Percentiles rank a stretch among this genome's conserved stretches.
Evolutionary conservation across 2,888 invertebrate species (phyloP).

Genomic region (Ophion obscuratus): DNA sequence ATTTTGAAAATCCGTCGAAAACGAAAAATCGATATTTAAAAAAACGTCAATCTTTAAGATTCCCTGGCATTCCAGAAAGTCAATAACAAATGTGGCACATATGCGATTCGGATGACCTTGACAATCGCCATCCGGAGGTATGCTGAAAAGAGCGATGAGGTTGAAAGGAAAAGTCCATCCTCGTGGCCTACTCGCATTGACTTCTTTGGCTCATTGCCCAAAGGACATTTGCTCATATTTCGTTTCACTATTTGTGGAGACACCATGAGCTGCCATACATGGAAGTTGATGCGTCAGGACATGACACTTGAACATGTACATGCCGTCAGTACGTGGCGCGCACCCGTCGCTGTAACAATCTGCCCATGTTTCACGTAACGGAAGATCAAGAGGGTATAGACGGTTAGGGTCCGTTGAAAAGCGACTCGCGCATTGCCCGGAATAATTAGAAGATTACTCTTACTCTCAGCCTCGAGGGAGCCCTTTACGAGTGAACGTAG

Average conservation of each 20-base stretch:
- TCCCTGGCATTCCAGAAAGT: too few species aligned
- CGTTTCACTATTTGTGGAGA: background rate
- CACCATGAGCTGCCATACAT: background rate
- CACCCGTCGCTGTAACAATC: background rate
- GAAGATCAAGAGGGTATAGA: conserved; percentile 19
- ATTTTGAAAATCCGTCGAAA: too few species aligned
- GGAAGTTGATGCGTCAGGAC: background rate
- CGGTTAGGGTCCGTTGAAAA: conserved; percentile 28
- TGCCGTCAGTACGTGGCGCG: background rate
- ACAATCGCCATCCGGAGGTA: background rate
- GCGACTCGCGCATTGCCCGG: conserved; percentile 48
- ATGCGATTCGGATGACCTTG: too few species aligned
- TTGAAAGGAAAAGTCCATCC: background rate
- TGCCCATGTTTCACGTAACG: conserved; percentile 20
- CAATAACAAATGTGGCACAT: too few species aligned
- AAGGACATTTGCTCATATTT: background rate
- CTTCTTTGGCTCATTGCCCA: too few species aligned
- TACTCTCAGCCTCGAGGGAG: conserved; percentile 50
- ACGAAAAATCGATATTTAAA: too few species aligned
- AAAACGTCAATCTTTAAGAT: too few species aligned
- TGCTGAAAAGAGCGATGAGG: background rate
- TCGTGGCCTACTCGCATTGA: background rate
- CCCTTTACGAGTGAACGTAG: conserved; percentile 44
- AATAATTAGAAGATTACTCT: conserved; percentile 69
- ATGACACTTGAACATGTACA: background rate